These are phyloP conservation scores for Lonchura striata DNA, from an alignment of 2,113 vertebrate genomes.

Conservation along the genomic window DNA sequence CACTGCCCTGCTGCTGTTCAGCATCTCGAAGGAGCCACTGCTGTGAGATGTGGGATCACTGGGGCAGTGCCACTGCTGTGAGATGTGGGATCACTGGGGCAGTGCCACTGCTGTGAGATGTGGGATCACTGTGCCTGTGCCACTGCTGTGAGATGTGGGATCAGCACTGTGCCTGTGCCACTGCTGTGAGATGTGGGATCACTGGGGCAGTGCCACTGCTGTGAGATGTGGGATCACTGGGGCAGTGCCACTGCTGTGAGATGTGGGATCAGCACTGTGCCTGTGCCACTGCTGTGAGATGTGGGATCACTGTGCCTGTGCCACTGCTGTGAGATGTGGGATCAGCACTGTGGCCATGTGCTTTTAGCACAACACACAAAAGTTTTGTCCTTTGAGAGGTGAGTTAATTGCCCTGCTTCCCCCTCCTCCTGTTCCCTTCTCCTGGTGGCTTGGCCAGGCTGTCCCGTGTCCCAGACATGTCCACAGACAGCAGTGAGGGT, in stretches of 20 bases:
- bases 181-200: neutral
- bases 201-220: no score
- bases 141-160: neutral
- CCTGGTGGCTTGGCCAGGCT: neutral
- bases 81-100: no score
- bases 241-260: neutral
- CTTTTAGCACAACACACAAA: neutral
- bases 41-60: neutral
- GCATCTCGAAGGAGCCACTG: neutral
- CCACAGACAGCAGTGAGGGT: neutral
- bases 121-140: no score
- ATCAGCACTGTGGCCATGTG: neutral
- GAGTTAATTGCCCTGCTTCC: neutral
- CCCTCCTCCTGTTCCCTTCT: neutral
- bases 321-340: neutral
- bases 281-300: neutral
- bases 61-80: neutral
- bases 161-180: no score
- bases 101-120: neutral
- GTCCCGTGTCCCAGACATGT: fast-evolving
- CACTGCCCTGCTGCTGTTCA: neutral
- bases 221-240: no score
- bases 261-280: no score
- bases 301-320: no score
- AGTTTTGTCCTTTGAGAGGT: neutral